Percentiles rank a stretch among this genome's conserved stretches.
phyloP scores from a whole-genome alignment of 2,888 invertebrate species.

The Agrochola macilenta region DNA sequence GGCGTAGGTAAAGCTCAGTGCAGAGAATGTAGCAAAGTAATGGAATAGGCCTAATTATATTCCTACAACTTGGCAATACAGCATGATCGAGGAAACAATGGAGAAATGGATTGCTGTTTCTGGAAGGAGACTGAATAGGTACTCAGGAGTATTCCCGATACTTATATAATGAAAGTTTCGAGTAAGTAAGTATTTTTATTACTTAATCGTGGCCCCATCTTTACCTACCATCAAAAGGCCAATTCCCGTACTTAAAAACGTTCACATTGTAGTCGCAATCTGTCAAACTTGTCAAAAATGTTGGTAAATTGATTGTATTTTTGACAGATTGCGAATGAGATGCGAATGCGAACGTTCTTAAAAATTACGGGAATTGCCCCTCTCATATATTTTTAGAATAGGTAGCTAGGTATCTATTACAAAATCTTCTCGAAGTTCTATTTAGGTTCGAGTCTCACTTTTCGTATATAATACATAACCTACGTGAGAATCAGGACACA shows the following conservation, averaged over 20 bases:
- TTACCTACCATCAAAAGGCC: not conserved
- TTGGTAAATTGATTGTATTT: too few species aligned
- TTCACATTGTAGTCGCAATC: too few species aligned
- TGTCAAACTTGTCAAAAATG: too few species aligned
- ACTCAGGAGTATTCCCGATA: not conserved
- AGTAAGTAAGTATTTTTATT: constrained; percentile 30
- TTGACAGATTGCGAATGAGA: too few species aligned
- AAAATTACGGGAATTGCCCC: too few species aligned
- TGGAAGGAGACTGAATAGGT: not conserved
- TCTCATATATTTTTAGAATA: not conserved
- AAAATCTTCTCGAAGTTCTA: not conserved
- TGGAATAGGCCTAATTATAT: not conserved
- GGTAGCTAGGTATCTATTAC: not conserved
- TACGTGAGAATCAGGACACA: not conserved
- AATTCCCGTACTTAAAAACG: too few species aligned
- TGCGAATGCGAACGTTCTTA: too few species aligned
- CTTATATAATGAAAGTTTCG: not conserved
- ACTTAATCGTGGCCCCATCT: not conserved
- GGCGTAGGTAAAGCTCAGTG: not conserved
- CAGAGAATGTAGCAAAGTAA: not conserved
- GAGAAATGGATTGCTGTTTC: not conserved
- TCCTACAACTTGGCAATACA: not conserved
- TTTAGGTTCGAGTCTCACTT: not conserved
- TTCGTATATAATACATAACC: not conserved
- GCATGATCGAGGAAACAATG: constrained; percentile 8